phyloP scores from a whole-genome alignment of 2,888 invertebrate genomes.

The Pollenia griseotomentosa region DNA sequence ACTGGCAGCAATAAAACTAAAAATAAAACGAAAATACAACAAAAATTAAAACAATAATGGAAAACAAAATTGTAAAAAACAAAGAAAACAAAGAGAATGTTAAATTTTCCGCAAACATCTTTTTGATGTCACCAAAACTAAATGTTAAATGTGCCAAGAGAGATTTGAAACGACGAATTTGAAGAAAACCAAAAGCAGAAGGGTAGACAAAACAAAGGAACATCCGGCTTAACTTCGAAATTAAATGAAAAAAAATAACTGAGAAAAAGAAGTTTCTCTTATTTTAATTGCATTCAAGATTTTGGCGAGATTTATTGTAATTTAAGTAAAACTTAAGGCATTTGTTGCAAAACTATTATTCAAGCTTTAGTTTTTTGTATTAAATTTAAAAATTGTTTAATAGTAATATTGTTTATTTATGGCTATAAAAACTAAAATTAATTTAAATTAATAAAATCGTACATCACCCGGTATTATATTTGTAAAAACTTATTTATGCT shows the following conservation, averaged over 20 bases:
- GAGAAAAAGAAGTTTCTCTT: too few relatives aligned
- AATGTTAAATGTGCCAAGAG: neutral
- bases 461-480: neutral
- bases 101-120: conserved; percentile 8
- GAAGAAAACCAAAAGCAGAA: neutral
- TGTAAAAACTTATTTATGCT: too few relatives aligned
- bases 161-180: neutral
- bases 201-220: neutral
- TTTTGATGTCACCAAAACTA: neutral
- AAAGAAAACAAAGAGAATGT: conserved; percentile 24
- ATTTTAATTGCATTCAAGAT: too few relatives aligned
- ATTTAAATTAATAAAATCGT: conserved; percentile 25
- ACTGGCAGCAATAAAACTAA: conserved; percentile 39
- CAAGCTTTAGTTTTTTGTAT: too few relatives aligned
- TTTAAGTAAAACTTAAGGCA: too few relatives aligned
- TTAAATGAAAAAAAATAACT: too few relatives aligned
- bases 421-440: too few relatives aligned
- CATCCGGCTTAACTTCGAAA: too few relatives aligned
- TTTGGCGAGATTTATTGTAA: too few relatives aligned
- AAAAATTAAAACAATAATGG: conserved; percentile 8
- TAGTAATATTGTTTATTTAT: too few relatives aligned
- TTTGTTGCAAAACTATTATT: too few relatives aligned
- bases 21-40: conserved; percentile 4
- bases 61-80: conserved; percentile 17
- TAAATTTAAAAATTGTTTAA: too few relatives aligned